phyloP scores from a whole-genome alignment of 2,888 invertebrate species.

The Sarcophaga carnaria region DNA sequence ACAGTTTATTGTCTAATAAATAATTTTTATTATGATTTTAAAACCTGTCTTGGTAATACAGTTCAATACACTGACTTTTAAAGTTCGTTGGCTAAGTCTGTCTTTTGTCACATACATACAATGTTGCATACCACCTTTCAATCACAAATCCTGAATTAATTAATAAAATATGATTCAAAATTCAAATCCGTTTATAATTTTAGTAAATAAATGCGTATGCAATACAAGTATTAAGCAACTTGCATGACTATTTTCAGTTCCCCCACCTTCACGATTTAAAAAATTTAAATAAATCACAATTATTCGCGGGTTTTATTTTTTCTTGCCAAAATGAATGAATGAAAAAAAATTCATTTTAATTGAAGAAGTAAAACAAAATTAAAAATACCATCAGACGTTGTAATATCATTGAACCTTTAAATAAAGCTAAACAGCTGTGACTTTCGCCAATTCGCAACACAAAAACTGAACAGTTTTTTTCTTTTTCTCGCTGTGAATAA shows the following conservation, averaged over 20 bases:
- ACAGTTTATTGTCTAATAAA: neutral
- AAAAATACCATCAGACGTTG: conserved; percentile 2
- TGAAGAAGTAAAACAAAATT: neutral
- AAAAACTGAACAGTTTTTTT: neutral
- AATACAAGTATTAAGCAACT: neutral
- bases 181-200: neutral
- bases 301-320: neutral
- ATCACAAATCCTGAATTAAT: neutral
- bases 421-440: conserved; percentile 56
- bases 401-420: conserved; percentile 61
- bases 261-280: too few species aligned
- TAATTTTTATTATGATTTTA: neutral
- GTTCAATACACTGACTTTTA: neutral
- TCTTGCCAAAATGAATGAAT: neutral
- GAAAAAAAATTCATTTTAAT: neutral
- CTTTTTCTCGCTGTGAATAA: too few species aligned
- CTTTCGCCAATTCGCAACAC: conserved; percentile 42
- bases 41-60: neutral
- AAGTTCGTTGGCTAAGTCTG: neutral
- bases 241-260: too few species aligned
- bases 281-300: conserved; percentile 11
- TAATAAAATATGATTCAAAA: neutral
- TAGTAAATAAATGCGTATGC: neutral
- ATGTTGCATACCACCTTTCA: neutral
- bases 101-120: neutral